Evolutionary conservation across 2,797 vertebrate species (phyloP).

Genomic region (Sternotherus odoratus): DNA sequence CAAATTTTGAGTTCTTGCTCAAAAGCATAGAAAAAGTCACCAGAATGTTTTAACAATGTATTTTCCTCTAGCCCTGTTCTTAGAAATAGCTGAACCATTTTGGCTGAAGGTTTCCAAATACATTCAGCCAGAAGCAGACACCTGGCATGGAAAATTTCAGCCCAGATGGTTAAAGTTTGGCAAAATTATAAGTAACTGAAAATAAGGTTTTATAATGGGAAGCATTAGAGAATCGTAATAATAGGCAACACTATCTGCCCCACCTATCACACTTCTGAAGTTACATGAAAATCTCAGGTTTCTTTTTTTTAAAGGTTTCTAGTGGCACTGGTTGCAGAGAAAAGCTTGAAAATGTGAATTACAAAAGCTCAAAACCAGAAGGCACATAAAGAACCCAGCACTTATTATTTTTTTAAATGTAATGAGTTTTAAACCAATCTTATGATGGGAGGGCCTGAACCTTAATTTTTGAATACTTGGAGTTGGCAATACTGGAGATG

Average conservation of each 20-base stretch:
- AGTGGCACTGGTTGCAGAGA: background rate
- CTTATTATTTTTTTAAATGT: background rate
- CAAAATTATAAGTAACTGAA: background rate
- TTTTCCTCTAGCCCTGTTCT: background rate
- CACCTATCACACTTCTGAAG: background rate
- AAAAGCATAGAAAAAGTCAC: background rate
- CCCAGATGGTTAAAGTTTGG: too few relatives aligned
- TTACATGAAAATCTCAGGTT: background rate
- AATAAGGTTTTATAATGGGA: background rate
- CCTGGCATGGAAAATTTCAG: background rate
- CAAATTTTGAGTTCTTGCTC: background rate
- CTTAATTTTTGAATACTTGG: background rate
- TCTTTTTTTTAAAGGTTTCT: background rate
- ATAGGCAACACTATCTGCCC: background rate
- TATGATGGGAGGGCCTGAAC: background rate
- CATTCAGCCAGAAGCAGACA: background rate
- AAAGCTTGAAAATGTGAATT: background rate
- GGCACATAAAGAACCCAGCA: background rate
- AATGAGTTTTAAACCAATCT: background rate
- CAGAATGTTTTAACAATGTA: background rate
- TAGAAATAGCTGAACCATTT: background rate
- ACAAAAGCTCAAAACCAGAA: background rate
- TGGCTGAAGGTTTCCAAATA: background rate
- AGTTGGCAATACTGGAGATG: background rate
- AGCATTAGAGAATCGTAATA: fast-evolving